Percentiles rank a stretch among this genome's conserved stretches.
These are phyloP conservation scores for Rotaria socialis DNA, from an alignment of 2,888 invertebrate genomes.

Conservation along the genomic window DNA sequence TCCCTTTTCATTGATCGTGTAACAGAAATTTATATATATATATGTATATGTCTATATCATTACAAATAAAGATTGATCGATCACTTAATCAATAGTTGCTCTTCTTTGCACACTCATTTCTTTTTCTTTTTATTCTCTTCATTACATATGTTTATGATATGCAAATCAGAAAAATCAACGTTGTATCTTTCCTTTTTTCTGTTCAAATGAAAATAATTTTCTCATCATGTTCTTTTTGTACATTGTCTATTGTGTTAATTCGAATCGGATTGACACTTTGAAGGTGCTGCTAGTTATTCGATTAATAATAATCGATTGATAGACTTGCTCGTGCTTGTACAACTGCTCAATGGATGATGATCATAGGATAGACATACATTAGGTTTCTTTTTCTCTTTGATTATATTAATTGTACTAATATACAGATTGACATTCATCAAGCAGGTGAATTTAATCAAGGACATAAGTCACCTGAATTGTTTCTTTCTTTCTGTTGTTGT, in stretches of 20 bases:
- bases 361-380: not conserved
- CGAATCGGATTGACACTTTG: conserved; percentile 12
- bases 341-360: conserved; percentile 19
- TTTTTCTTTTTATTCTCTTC: not conserved
- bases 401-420: not conserved
- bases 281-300: conserved; percentile 15
- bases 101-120: not conserved
- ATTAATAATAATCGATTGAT: conserved; percentile 29
- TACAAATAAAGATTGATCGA: conserved; percentile 3
- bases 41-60: not conserved
- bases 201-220: conserved; percentile 29
- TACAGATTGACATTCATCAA: not conserved
- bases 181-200: not conserved
- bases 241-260: not conserved
- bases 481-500: not conserved
- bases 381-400: conserved; percentile 14
- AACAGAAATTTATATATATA: not conserved
- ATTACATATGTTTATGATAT: conserved; percentile 32
- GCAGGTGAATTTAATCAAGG: conserved; percentile 26
- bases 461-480: conserved; percentile 17
- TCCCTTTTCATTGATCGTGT: not conserved
- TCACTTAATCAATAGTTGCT: conserved; percentile 2
- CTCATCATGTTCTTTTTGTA: not conserved
- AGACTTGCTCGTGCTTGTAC: not conserved
- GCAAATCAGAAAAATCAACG: conserved; percentile 24